Conservation (phyloP, 2,113 vertebrate genomes). For the Zapus hudsonius region DNA sequence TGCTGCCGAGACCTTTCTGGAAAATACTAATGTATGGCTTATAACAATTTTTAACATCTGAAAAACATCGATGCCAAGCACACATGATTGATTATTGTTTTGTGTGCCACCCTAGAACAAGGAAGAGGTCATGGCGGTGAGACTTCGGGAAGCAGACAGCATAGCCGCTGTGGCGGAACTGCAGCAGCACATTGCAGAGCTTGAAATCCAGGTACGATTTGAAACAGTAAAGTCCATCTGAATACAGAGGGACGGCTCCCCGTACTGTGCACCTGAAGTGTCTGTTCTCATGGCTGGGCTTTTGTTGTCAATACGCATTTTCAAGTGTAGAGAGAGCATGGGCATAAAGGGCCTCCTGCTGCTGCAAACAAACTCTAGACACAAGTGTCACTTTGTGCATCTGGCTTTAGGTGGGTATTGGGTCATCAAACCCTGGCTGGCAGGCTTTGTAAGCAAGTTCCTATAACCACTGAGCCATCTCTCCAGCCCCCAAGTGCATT, state of each 20-base stretch:
- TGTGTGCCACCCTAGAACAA: constrained; percentile 89
- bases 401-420: not conserved
- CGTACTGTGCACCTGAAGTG: not conserved
- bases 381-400: too few relatives aligned
- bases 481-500: not conserved
- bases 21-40: not conserved
- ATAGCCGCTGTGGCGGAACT: constrained; percentile 98
- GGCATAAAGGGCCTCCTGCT: too few relatives aligned
- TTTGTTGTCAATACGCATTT: constrained; percentile 16
- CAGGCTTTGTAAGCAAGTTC: not conserved
- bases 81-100: not conserved
- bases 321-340: not conserved
- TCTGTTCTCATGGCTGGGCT: not conserved
- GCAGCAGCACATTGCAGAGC: constrained; percentile 96
- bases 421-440: too few relatives aligned
- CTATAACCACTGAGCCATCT: too few relatives aligned
- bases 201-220: constrained; percentile 95
- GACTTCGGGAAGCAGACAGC: constrained; percentile 96
- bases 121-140: constrained; percentile 98
- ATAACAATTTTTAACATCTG: constrained; percentile 36
- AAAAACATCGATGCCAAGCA: not conserved
- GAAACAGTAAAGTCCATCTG: not conserved
- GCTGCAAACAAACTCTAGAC: too few relatives aligned
- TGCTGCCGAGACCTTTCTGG: not conserved
- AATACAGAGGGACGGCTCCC: not conserved